Evolutionary conservation across 2,113 vertebrate genomes (phyloP).

Genomic region (Cyphomyrus discorhynchus): DNA sequence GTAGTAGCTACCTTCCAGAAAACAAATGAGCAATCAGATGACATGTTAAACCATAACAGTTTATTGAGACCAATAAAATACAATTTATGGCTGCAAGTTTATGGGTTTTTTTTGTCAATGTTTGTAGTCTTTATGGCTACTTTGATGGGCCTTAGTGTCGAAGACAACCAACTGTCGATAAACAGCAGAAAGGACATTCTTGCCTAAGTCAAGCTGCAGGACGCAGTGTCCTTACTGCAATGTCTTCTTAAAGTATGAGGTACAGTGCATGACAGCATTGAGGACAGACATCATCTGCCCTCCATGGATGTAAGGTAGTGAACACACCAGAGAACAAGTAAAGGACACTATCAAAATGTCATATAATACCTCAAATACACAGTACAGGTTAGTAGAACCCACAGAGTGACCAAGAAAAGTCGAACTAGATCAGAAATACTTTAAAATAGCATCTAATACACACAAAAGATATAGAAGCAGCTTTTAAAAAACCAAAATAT

Average conservation of each 20-base stretch:
- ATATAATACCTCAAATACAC: neutral
- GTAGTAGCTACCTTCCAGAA: conserved; percentile 33
- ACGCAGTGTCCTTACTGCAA: neutral
- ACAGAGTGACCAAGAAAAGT: neutral
- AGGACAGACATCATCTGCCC: neutral
- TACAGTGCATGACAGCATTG: neutral
- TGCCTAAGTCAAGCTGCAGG: conserved; percentile 17
- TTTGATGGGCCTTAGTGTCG: conserved; percentile 34
- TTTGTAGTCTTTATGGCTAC: conserved; percentile 26
- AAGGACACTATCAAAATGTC: neutral
- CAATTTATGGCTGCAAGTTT: conserved; percentile 25
- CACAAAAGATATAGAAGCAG: neutral
- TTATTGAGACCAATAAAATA: conserved; percentile 42
- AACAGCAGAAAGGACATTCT: too few species aligned
- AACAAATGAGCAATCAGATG: conserved; percentile 38
- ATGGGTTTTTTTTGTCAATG: conserved; percentile 5
- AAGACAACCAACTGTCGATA: conserved; percentile 35
- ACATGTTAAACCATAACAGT: conserved; percentile 35
- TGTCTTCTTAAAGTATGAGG: conserved; percentile 8
- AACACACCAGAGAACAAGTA: neutral
- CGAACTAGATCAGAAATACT: neutral
- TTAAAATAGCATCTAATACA: neutral
- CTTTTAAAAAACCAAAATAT: neutral
- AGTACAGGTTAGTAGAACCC: neutral
- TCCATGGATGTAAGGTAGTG: neutral